Percentiles rank a stretch among this genome's conserved stretches.
Conservation (phyloP, 2,113 vertebrate species). For the Leptobrachium ailaonicum region DNA sequence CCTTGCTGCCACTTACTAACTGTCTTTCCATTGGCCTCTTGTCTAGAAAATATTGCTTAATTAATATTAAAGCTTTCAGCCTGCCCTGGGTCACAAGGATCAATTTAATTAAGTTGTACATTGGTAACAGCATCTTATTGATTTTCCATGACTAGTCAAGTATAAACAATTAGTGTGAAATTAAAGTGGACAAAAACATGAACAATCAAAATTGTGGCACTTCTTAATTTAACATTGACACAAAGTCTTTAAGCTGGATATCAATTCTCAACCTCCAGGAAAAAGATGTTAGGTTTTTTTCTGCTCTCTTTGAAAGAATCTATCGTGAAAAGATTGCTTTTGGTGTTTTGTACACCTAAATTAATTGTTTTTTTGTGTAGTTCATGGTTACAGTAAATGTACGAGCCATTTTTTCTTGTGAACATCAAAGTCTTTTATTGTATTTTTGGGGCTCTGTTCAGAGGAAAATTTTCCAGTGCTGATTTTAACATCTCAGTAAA, state of each 20-base stretch:
- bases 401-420: neutral
- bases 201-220: constrained; percentile 2
- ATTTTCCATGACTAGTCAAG: neutral
- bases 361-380: neutral
- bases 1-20: neutral
- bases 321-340: neutral
- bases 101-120: constrained; percentile 41
- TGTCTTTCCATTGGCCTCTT: neutral
- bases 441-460: no score
- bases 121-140: constrained; percentile 30
- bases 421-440: neutral
- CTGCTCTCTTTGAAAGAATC: no score
- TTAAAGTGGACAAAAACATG: neutral
- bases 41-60: constrained; percentile 18
- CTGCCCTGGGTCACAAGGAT: constrained; percentile 5
- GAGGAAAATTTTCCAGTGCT: no score
- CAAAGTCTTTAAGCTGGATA: neutral
- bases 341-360: neutral
- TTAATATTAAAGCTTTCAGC: constrained; percentile 26
- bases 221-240: constrained; percentile 10
- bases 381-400: neutral
- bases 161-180: constrained; percentile 16
- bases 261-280: no score
- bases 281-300: no score
- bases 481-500: no score